Evolutionary conservation across 2,888 invertebrate species (phyloP).

Genomic region (Drosophila fungiperda): DNA sequence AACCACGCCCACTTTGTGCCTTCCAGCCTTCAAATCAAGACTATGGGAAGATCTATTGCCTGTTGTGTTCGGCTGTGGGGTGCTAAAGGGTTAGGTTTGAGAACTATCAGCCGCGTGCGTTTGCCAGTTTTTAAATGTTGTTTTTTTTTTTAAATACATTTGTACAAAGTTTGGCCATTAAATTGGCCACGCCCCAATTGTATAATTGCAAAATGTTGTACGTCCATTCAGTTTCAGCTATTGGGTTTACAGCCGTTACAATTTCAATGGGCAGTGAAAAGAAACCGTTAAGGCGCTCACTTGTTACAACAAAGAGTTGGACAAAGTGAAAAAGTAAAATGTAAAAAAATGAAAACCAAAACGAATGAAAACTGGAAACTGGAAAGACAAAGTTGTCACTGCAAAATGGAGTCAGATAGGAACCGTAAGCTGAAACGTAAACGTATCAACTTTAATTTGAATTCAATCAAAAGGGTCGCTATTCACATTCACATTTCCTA

Average conservation of each 20-base stretch:
- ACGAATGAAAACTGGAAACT: slow-evolving; percentile 37
- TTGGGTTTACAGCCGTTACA: slow-evolving; percentile 55
- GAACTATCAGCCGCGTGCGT: slow-evolving; percentile 48
- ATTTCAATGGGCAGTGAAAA: slow-evolving; percentile 36
- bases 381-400: slow-evolving; percentile 56
- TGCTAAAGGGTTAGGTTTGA: slow-evolving; percentile 57
- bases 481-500: slow-evolving; percentile 37
- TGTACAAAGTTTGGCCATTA: slow-evolving; percentile 72
- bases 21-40: slow-evolving; percentile 3
- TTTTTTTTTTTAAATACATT: background rate
- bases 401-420: slow-evolving; percentile 47
- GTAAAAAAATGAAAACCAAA: background rate
- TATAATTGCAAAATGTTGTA: slow-evolving; percentile 75
- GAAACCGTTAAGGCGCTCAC: slow-evolving; percentile 68
- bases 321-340: slow-evolving; percentile 16
- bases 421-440: slow-evolving; percentile 31
- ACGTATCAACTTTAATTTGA: slow-evolving; percentile 69
- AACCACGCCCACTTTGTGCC: slow-evolving; percentile 51
- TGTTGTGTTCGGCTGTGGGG: slow-evolving; percentile 36
- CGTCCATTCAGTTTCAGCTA: slow-evolving; percentile 21
- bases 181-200: slow-evolving; percentile 64
- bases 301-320: slow-evolving; percentile 58
- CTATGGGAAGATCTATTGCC: slow-evolving; percentile 40
- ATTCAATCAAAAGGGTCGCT: slow-evolving; percentile 73
- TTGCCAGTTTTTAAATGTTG: slow-evolving; percentile 16